Conservation (phyloP, 2,888 invertebrate genomes). For the Deilephila elpenor region DNA sequence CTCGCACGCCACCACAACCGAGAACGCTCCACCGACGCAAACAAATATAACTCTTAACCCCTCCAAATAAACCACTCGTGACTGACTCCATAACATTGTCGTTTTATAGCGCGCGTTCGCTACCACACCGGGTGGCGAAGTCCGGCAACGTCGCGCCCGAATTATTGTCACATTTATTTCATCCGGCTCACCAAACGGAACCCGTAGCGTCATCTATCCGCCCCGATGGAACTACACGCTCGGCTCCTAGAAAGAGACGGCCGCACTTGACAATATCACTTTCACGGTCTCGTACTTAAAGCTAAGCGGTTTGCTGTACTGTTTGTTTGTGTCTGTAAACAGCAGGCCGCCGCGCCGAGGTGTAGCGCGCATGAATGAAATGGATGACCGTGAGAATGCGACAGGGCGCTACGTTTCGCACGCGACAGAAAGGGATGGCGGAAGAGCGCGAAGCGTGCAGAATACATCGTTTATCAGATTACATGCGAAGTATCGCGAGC, state of each 20-base stretch:
- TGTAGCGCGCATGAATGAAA: constrained; percentile 85
- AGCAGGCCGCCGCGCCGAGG: constrained; percentile 80
- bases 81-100: constrained; percentile 57
- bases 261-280: constrained; percentile 82
- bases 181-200: constrained; percentile 62
- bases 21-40: constrained; percentile 53
- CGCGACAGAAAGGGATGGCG: constrained; percentile 59
- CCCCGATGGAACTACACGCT: constrained; percentile 56
- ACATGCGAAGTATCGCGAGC: constrained; percentile 85
- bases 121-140: constrained; percentile 79
- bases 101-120: constrained; percentile 73
- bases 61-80: constrained; percentile 50
- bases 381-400: constrained; percentile 75
- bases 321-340: constrained; percentile 85
- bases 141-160: constrained; percentile 83
- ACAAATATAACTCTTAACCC: constrained; percentile 59
- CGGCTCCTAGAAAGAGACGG: constrained; percentile 78
- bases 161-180: constrained; percentile 81
- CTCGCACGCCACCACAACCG: constrained; percentile 71
- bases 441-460: constrained; percentile 78
- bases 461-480: constrained; percentile 86
- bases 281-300: constrained; percentile 84
- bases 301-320: constrained; percentile 85
- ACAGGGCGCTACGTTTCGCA: constrained; percentile 48
- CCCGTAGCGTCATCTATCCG: constrained; percentile 78